Evolutionary conservation across 2,797 vertebrate genomes (phyloP).

Genomic region (Enteromius anoplus): DNA sequence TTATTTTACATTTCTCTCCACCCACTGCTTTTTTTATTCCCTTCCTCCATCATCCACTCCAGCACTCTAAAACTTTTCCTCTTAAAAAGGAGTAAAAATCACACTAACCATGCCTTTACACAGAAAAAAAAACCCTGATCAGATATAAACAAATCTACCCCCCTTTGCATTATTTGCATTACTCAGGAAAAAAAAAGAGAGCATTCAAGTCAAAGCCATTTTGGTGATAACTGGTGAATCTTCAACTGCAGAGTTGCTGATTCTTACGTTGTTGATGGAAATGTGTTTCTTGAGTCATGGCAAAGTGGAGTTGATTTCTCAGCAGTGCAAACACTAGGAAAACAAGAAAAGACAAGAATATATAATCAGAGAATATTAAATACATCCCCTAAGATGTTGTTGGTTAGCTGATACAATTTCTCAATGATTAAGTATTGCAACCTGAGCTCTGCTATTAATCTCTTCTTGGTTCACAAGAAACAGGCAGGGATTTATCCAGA

Average conservation of each 20-base stretch:
- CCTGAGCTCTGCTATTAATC: background rate
- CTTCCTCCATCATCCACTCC: background rate
- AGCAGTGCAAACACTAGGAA: background rate
- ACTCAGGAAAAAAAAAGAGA: background rate
- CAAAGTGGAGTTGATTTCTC: background rate
- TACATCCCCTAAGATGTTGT: background rate
- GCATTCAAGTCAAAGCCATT: background rate
- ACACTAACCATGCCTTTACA: background rate
- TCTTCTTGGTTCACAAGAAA: background rate
- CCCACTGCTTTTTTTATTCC: conserved; percentile 33
- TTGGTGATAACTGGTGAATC: background rate
- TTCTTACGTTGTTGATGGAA: conserved; percentile 34
- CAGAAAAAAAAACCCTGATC: background rate
- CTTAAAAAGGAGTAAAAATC: background rate
- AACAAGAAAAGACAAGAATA: background rate
- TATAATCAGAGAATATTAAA: background rate
- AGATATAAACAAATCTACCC: background rate
- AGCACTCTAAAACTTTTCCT: background rate
- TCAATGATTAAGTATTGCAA: background rate
- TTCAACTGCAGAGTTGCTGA: background rate
- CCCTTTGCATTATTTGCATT: background rate
- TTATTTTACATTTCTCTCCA: conserved; percentile 33
- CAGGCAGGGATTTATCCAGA: background rate
- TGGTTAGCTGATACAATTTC: background rate
- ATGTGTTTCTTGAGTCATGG: conserved; percentile 37